A percentile compares a stretch with the other conserved stretches of the same genome.
Conservation (phyloP, 37 sponge, comb jelly and placozoan genomes). For the Hexactinellida sp. region DNA sequence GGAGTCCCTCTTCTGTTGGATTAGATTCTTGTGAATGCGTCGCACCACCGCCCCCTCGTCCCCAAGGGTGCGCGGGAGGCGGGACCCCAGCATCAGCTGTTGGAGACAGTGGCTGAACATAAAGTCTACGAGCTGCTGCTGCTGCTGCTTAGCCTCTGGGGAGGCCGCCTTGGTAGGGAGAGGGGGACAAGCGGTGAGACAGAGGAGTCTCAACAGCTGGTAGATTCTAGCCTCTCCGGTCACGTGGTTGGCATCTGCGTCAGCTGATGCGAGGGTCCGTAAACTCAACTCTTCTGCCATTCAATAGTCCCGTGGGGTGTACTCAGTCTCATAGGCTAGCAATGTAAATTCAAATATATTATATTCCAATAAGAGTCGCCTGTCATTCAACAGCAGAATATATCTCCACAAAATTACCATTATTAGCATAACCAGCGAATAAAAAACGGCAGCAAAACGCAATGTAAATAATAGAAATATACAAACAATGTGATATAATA, state of each 20-base stretch:
- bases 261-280: background rate
- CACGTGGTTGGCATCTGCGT: background rate
- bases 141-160: background rate
- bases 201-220: background rate
- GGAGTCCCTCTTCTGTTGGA: conserved; percentile 10
- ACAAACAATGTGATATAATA: too few species aligned
- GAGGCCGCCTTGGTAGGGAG: background rate
- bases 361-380: too few species aligned
- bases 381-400: too few species aligned
- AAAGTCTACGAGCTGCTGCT: background rate
- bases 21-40: background rate
- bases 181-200: background rate
- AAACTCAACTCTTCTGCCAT: background rate
- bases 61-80: background rate
- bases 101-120: background rate
- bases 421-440: too few species aligned
- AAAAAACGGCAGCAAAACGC: too few species aligned
- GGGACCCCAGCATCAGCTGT: background rate
- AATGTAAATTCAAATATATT: too few species aligned
- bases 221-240: background rate
- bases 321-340: too few species aligned
- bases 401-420: too few species aligned
- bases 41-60: background rate
- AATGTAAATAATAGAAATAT: too few species aligned
- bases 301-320: too few species aligned